These are phyloP conservation scores for Colinus virginianus DNA, from an alignment of 2,113 vertebrate species.

Conservation along the genomic window DNA sequence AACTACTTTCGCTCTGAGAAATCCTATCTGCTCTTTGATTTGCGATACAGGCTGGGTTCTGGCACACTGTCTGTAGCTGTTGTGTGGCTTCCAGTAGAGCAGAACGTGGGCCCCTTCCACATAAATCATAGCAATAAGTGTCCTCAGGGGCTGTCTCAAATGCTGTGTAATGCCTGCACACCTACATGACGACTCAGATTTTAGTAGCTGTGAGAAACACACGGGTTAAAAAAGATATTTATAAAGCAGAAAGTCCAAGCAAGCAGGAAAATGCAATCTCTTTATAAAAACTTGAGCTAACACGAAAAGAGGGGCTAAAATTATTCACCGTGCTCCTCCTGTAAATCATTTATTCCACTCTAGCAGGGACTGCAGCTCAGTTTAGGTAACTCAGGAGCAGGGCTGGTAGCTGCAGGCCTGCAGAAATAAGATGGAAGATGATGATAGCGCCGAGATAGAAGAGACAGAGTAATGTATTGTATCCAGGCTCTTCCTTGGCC, in stretches of 20 bases:
- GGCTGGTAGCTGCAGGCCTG: not conserved
- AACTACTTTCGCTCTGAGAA: conserved; percentile 38
- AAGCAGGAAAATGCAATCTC: not conserved
- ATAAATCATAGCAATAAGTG: not conserved
- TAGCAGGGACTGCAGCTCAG: not conserved
- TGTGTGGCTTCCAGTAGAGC: not conserved
- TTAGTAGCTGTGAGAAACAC: not conserved
- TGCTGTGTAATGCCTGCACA: not conserved
- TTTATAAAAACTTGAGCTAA: not conserved
- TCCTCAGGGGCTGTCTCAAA: not conserved
- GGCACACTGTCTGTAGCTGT: not conserved
- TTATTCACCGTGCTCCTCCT: not conserved
- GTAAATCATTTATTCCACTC: not conserved
- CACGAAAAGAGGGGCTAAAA: not conserved
- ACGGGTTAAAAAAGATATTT: not conserved
- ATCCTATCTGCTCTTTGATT: not conserved
- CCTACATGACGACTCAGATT: not conserved
- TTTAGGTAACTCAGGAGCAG: not conserved
- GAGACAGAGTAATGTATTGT: fast-evolving
- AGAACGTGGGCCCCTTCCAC: not conserved
- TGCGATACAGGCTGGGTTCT: not conserved
- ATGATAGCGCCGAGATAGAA: not conserved
- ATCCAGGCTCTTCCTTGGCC: not conserved
- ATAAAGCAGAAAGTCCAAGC: not conserved
- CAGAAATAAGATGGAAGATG: not conserved